Percentiles rank a stretch among this genome's conserved stretches.
Conservation (phyloP, 2,113 vertebrate species). For the Chroicocephalus ridibundus region DNA sequence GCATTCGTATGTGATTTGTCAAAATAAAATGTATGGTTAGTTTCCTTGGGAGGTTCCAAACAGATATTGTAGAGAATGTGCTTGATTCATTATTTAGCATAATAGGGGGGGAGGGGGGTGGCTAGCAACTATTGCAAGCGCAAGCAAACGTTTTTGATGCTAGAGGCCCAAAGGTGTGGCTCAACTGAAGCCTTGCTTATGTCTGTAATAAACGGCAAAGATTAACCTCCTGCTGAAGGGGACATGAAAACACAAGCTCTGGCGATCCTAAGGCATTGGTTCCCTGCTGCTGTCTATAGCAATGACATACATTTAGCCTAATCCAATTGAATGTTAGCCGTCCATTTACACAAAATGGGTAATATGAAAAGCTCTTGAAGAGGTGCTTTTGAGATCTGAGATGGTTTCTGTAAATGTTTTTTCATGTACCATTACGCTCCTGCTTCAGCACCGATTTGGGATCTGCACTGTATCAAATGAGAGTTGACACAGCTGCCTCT, state of each 20-base stretch:
- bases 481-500: background rate
- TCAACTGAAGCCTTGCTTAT: background rate
- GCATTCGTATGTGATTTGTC: background rate
- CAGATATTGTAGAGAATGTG: background rate
- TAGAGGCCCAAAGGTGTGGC: background rate
- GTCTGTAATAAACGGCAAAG: background rate
- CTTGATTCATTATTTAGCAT: background rate
- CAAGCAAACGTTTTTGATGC: background rate
- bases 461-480: background rate
- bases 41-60: background rate
- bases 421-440: background rate
- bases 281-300: background rate
- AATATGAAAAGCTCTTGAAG: background rate
- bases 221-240: background rate
- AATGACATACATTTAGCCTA: background rate
- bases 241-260: background rate
- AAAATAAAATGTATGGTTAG: background rate
- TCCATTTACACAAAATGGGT: background rate
- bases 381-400: background rate
- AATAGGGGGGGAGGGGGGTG: background rate
- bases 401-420: background rate
- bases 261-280: accelerated
- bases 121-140: background rate
- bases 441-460: background rate
- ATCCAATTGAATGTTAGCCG: background rate